A percentile compares a stretch with the other conserved stretches of the same genome.
phyloP scores from a whole-genome alignment of 2,888 invertebrate species.

The Cremastinae sp. region DNA sequence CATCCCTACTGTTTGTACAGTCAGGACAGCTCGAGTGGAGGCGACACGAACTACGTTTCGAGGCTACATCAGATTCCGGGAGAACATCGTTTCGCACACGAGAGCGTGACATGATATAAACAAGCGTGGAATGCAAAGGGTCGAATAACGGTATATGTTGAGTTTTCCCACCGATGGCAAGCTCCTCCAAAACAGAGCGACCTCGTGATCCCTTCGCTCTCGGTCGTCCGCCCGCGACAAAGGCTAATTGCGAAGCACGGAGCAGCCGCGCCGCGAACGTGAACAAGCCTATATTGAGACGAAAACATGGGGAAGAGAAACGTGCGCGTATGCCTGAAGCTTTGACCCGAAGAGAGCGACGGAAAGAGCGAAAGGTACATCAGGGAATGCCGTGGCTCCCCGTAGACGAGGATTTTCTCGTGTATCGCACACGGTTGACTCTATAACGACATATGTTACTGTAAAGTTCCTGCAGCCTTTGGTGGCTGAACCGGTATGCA shows the following conservation, averaged over 20 bases:
- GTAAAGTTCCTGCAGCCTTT: conserved; percentile 23
- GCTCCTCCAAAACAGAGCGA: conserved; percentile 24
- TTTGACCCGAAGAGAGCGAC: conserved; percentile 34
- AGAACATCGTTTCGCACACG: conserved; percentile 20
- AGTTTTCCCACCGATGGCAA: conserved; percentile 64
- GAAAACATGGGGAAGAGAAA: conserved; percentile 66
- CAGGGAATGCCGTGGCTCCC: conserved; percentile 42
- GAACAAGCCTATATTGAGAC: conserved; percentile 78
- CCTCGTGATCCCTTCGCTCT: conserved; percentile 29
- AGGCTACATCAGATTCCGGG: conserved; percentile 10
- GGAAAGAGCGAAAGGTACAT: conserved; percentile 44
- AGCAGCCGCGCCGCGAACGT: conserved; percentile 72
- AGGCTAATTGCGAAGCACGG: conserved; percentile 79
- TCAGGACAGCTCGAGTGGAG: conserved; percentile 16
- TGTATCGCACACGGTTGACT: conserved; percentile 42
- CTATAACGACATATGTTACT: conserved; percentile 51
- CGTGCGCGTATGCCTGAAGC: conserved; percentile 43
- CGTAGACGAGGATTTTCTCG: conserved; percentile 34
- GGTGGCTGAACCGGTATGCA: conserved; percentile 34
- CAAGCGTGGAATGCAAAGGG: conserved; percentile 54
- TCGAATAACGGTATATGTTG: conserved; percentile 41
- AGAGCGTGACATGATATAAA: conserved; percentile 44
- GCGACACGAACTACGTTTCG: conserved; percentile 14
- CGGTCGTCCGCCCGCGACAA: conserved; percentile 69
- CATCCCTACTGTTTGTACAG: conserved; percentile 21